phyloP scores from a whole-genome alignment of 2,797 vertebrate genomes.

The Bradypodion pumilum region DNA sequence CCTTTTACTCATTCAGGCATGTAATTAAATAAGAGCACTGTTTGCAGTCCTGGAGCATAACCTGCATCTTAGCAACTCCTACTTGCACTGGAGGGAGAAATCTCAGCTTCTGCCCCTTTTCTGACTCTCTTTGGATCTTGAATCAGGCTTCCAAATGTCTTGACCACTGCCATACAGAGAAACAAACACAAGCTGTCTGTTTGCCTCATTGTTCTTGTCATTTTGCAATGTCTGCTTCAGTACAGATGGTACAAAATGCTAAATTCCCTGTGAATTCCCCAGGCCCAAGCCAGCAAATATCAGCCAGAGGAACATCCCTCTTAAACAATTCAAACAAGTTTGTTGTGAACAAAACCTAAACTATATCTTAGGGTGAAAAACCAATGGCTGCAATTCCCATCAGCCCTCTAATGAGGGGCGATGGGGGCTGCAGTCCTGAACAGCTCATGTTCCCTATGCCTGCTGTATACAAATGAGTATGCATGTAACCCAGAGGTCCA shows the following conservation, averaged over 20 bases:
- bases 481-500: background rate
- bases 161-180: background rate
- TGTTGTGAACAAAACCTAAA: background rate
- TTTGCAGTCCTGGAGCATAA: conserved; percentile 4
- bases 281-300: background rate
- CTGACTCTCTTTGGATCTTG: background rate
- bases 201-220: background rate
- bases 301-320: background rate
- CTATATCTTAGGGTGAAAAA: background rate
- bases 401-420: background rate
- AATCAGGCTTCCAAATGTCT: background rate
- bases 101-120: background rate
- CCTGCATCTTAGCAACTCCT: background rate
- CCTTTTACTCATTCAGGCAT: conserved; percentile 6
- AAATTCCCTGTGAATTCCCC: background rate
- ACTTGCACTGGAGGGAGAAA: background rate
- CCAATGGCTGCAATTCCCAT: background rate
- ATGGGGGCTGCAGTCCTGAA: background rate
- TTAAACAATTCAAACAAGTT: background rate
- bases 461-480: background rate
- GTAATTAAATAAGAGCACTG: conserved; percentile 18
- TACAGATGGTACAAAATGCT: background rate
- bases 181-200: background rate
- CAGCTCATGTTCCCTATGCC: background rate
- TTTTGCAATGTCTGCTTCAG: background rate